Percentiles rank a stretch among this genome's conserved stretches.
Evolutionary conservation across 1,140 invertebrate species (phyloP).

Genomic region (Orius laevigatus): DNA sequence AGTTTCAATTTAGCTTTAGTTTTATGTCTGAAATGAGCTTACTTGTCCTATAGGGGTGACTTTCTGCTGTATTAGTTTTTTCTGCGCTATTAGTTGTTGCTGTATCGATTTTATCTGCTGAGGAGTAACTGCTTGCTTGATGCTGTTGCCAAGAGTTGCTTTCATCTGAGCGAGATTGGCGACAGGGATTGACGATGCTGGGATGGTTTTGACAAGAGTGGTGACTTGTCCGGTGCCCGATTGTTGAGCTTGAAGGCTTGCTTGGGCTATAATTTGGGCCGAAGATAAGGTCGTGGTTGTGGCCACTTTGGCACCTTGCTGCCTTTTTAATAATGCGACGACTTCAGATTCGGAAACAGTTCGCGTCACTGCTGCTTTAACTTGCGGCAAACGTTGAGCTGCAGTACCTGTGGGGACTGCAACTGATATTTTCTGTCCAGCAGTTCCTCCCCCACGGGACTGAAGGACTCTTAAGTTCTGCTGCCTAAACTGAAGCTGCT

Average conservation of each 20-base stretch:
- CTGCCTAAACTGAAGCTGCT: conserved; percentile 29
- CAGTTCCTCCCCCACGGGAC: conserved; percentile 16
- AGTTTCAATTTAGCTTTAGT: no score
- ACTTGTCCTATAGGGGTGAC: conserved; percentile 40
- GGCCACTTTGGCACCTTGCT: conserved; percentile 29
- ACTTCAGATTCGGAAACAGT: conserved; percentile 51
- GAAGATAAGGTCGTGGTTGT: conserved; percentile 30
- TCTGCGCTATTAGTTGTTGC: conserved; percentile 42
- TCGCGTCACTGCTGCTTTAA: conserved; percentile 25
- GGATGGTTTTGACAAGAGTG: conserved; percentile 41
- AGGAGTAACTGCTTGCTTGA: conserved; percentile 37
- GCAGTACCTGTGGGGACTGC: conserved; percentile 16
- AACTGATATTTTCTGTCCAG: conserved; percentile 20
- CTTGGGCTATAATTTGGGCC: conserved; percentile 38
- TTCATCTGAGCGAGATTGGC: conserved; percentile 24
- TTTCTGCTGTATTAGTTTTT: conserved; percentile 41
- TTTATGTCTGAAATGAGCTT: no score
- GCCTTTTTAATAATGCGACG: conserved; percentile 48
- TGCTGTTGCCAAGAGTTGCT: conserved; percentile 28
- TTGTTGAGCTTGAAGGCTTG: conserved; percentile 30
- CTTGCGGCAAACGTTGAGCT: conserved; percentile 10
- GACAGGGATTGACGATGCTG: conserved; percentile 23
- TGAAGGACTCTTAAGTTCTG: conserved; percentile 24
- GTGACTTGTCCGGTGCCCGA: conserved; percentile 30
- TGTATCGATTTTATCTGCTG: conserved; percentile 52